phyloP scores from a whole-genome alignment of 92 coral and sea anemone genomes.

The Porites divaricata region DNA sequence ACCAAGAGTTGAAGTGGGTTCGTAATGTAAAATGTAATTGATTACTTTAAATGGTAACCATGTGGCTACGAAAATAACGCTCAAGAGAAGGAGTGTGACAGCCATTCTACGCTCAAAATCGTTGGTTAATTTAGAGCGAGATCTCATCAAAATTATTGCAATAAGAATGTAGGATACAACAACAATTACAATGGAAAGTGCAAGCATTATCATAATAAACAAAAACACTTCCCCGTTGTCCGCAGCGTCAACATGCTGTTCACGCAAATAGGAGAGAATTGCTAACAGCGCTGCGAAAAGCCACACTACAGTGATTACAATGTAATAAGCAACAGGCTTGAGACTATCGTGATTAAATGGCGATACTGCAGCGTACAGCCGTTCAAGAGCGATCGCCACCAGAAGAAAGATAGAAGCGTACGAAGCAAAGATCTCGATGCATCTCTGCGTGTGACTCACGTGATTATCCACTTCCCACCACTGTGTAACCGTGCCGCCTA shows the following conservation, averaged over 20 bases:
- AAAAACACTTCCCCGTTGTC: neutral
- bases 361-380: constrained; percentile 53
- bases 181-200: constrained; percentile 46
- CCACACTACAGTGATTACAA: constrained; percentile 25
- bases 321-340: constrained; percentile 22
- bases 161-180: constrained; percentile 46
- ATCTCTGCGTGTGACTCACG: constrained; percentile 36
- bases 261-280: constrained; percentile 37
- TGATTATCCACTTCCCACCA: constrained; percentile 31
- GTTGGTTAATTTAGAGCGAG: constrained; percentile 2
- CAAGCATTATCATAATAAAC: constrained; percentile 44
- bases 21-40: constrained; percentile 38
- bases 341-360: constrained; percentile 42
- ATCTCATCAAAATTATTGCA: constrained; percentile 23
- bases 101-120: constrained; percentile 55
- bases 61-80: constrained; percentile 52
- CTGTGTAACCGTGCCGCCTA: constrained; percentile 29
- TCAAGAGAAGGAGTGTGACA: constrained; percentile 55
- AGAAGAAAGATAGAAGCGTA: constrained; percentile 70
- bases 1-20: neutral
- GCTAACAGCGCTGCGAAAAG: constrained; percentile 3
- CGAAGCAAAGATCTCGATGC: constrained; percentile 61
- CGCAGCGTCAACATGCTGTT: constrained; percentile 25
- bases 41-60: constrained; percentile 72
- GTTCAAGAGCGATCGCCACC: constrained; percentile 70